A percentile compares a stretch with the other conserved stretches of the same genome.
phyloP scores from a whole-genome alignment of 2,888 invertebrate genomes.

The Aphodius granarius region DNA sequence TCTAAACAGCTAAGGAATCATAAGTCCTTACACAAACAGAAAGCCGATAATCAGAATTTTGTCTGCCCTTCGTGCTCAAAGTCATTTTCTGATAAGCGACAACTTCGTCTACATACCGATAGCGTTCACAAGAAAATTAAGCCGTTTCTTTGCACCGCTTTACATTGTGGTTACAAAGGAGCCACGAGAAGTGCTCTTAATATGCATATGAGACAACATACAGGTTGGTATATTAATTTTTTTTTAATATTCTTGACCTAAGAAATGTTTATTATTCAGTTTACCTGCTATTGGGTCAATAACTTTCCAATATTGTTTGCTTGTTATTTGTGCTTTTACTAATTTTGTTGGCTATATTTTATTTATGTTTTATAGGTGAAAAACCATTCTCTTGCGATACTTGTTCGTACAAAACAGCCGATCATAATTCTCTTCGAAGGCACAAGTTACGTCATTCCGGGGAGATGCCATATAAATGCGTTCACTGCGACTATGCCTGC shows the following conservation, averaged over 20 bases:
- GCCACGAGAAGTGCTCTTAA: conserved; percentile 67
- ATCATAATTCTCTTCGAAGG: conserved; percentile 79
- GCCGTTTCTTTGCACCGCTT: conserved; percentile 53
- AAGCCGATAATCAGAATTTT: conserved; percentile 35
- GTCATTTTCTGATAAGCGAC: conserved; percentile 39
- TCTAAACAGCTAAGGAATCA: conserved; percentile 79
- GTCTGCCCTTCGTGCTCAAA: conserved; percentile 72
- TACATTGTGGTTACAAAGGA: conserved; percentile 67
- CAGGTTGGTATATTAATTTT: conserved; percentile 59
- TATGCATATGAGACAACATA: conserved; percentile 70
- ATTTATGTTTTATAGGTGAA: conserved; percentile 58
- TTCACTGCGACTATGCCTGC: conserved; percentile 75
- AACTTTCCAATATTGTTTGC: too few species aligned
- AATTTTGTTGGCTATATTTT: conserved; percentile 13
- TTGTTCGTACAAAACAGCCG: conserved; percentile 73
- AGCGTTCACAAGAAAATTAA: conserved; percentile 69
- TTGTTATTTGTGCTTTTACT: too few species aligned
- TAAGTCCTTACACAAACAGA: conserved; percentile 62
- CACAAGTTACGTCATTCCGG: conserved; percentile 79
- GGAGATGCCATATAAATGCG: conserved; percentile 75
- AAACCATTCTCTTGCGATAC: conserved; percentile 76
- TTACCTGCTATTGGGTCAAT: too few species aligned
- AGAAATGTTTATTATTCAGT: background rate
- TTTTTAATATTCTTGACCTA: too few species aligned
- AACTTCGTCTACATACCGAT: conserved; percentile 44